Conservation (phyloP, 1,140 invertebrate genomes). For the Neodiprion fabricii region DNA sequence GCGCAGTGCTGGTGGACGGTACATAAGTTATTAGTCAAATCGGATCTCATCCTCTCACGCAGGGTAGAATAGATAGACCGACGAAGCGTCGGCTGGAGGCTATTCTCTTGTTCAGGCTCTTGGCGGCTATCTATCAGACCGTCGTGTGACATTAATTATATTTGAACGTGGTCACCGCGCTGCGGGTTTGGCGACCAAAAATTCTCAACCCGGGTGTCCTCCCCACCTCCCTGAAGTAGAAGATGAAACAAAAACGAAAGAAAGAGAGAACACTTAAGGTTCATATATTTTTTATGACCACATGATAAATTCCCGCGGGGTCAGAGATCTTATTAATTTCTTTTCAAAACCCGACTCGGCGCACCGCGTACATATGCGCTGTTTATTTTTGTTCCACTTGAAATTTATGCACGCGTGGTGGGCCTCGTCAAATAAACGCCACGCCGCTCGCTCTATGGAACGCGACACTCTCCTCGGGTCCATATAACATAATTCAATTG, state of each 20-base stretch:
- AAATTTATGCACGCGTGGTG: not conserved
- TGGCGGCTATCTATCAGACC: not conserved
- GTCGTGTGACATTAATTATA: slow-evolving; percentile 4
- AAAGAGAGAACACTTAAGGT: not conserved
- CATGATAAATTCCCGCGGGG: not conserved
- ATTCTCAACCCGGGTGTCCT: not conserved
- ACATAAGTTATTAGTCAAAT: slow-evolving; percentile 2
- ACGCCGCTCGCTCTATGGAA: too few relatives aligned
- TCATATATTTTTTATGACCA: not conserved
- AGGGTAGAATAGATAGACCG: not conserved
- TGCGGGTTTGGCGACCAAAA: not conserved
- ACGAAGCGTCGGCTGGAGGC: too few relatives aligned
- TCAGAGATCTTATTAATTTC: slow-evolving; percentile 5
- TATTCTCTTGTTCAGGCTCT: not conserved
- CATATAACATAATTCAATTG: not conserved
- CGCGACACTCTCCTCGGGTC: too few relatives aligned
- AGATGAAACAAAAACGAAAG: too few relatives aligned
- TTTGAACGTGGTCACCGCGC: not conserved
- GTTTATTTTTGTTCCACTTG: slow-evolving; percentile 2
- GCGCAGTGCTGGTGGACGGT: not conserved
- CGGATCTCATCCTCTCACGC: not conserved
- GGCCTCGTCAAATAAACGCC: too few relatives aligned
- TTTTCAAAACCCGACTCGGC: not conserved
- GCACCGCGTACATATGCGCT: not conserved
- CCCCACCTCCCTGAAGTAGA: too few relatives aligned